These are phyloP conservation scores for Aproaerema taeniolella DNA, from an alignment of 2,888 invertebrate genomes.

Conservation along the genomic window DNA sequence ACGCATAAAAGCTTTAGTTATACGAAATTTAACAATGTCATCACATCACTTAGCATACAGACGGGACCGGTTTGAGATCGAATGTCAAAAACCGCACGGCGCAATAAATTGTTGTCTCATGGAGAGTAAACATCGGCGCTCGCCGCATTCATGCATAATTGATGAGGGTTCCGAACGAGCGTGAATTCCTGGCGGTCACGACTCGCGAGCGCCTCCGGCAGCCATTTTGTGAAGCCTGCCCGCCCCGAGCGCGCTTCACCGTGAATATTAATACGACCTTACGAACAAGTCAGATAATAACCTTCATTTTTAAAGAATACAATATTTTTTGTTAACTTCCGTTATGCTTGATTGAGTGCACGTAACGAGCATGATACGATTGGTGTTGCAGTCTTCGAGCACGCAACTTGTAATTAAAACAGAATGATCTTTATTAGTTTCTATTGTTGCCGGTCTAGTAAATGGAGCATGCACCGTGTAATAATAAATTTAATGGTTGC, in stretches of 20 bases:
- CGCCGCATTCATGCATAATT: constrained; percentile 75
- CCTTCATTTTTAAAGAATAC: constrained; percentile 35
- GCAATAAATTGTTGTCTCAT: constrained; percentile 73
- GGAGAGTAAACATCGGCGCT: constrained; percentile 73
- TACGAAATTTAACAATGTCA: constrained; percentile 48
- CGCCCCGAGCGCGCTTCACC: constrained; percentile 50
- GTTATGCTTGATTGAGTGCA: constrained; percentile 42
- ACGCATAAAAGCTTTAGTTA: too few relatives aligned
- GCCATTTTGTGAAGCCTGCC: constrained; percentile 71
- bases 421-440: constrained; percentile 65
- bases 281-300: constrained; percentile 42
- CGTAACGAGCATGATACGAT: constrained; percentile 50
- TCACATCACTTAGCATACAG: constrained; percentile 42
- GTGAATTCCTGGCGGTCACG: constrained; percentile 73
- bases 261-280: constrained; percentile 64
- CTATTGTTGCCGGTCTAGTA: constrained; percentile 62
- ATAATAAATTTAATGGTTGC: constrained; percentile 59
- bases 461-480: constrained; percentile 66
- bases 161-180: constrained; percentile 68
- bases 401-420: constrained; percentile 60
- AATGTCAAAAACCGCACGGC: constrained; percentile 73
- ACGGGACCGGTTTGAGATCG: constrained; percentile 50
- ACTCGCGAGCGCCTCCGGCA: constrained; percentile 62
- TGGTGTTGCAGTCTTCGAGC: constrained; percentile 46
- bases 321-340: constrained; percentile 40